These are phyloP conservation scores for Rhadina sibilatrix DNA, from an alignment of 2,113 vertebrate genomes.

Conservation along the genomic window DNA sequence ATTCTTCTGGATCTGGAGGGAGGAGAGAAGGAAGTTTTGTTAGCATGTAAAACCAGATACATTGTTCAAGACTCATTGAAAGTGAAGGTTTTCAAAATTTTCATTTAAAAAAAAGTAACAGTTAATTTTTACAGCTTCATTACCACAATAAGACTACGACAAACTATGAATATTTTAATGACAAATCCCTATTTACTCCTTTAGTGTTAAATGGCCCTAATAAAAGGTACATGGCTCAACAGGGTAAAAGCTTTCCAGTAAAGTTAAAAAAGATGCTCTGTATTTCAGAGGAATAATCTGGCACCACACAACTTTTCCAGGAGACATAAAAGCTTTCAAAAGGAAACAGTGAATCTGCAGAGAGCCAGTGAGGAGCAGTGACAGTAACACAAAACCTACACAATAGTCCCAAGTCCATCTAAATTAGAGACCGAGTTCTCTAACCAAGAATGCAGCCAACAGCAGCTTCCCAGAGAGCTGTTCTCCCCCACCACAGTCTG, in stretches of 20 bases:
- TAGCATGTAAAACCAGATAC: background rate
- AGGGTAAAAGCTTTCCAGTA: background rate
- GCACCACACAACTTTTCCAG: background rate
- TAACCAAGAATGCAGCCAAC: background rate
- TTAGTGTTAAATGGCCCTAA: background rate
- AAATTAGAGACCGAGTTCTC: background rate
- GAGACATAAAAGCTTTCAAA: background rate
- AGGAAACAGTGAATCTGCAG: background rate
- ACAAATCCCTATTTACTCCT: background rate
- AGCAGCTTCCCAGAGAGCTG: background rate
- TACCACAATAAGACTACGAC: background rate
- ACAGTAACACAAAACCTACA: background rate
- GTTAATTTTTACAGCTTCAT: background rate
- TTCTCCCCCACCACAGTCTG: background rate
- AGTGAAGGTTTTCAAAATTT: background rate
- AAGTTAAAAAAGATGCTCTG: background rate
- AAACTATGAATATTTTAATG: background rate
- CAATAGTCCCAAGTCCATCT: background rate
- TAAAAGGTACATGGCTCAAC: background rate
- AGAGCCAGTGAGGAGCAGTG: background rate
- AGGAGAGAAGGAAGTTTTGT: background rate
- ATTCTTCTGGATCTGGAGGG: slow-evolving; percentile 92
- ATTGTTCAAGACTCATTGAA: background rate
- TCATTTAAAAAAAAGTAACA: background rate
- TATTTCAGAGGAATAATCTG: background rate